Evolutionary conservation across 2,797 vertebrate species (phyloP).

Genomic region (Scleropages formosus): DNA sequence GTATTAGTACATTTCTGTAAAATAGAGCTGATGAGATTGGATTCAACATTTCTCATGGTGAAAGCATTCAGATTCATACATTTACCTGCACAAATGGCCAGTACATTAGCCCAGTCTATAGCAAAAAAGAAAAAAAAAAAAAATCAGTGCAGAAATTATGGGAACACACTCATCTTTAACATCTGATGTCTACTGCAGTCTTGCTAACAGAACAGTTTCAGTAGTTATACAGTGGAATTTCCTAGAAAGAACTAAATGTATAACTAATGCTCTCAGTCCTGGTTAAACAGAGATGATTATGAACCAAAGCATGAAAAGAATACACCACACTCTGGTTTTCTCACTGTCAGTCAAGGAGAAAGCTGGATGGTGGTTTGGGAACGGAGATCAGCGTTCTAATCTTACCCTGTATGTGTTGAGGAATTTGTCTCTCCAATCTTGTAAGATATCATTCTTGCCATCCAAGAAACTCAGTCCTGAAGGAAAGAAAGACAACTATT

Average conservation of each 20-base stretch:
- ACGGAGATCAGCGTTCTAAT: neutral
- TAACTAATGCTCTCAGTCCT: too few relatives aligned
- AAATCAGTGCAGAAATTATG: constrained; percentile 5
- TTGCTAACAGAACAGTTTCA: too few relatives aligned
- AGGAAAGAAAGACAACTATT: neutral
- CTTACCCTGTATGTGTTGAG: constrained; percentile 91
- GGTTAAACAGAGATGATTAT: too few relatives aligned
- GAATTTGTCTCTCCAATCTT: constrained; percentile 87
- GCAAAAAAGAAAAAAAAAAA: constrained; percentile 52
- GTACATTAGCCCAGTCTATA: constrained; percentile 88
- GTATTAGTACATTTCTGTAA: neutral
- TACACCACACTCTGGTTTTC: too few relatives aligned
- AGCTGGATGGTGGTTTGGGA: too few relatives aligned
- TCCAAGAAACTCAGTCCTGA: constrained; percentile 85
- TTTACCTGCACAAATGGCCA: constrained; percentile 93
- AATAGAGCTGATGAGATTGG: neutral
- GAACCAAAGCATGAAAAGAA: too few relatives aligned
- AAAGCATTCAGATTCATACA: neutral
- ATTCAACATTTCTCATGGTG: neutral
- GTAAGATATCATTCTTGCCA: constrained; percentile 82
- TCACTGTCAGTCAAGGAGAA: too few relatives aligned
- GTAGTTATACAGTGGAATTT: too few relatives aligned
- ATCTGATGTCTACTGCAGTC: neutral
- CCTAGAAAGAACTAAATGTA: neutral
- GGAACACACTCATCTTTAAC: neutral